Conservation (phyloP, 2,113 vertebrate species). For the Pogonocichla stellata region DNA sequence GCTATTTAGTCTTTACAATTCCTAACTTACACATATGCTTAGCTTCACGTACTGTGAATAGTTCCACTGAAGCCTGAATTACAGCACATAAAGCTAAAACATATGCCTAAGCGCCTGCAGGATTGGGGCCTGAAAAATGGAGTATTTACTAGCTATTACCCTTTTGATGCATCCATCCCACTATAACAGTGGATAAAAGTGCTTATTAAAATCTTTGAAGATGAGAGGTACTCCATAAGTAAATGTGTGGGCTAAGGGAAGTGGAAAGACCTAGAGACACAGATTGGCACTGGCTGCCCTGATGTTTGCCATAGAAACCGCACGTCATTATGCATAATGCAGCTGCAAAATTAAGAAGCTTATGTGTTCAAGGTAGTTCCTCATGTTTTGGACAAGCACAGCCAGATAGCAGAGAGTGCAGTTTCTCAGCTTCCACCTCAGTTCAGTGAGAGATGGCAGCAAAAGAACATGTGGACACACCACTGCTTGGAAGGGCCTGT, state of each 20-base stretch:
- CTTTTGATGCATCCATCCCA: slow-evolving; percentile 40
- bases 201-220: slow-evolving; percentile 55
- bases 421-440: not conserved
- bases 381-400: not conserved
- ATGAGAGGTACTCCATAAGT: not conserved
- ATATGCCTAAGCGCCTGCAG: slow-evolving; percentile 37
- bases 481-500: not conserved
- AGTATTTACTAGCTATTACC: slow-evolving; percentile 33
- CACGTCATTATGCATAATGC: slow-evolving; percentile 15
- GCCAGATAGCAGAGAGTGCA: not conserved
- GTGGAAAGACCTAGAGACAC: not conserved
- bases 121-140: not conserved
- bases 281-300: not conserved
- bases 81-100: slow-evolving; percentile 48
- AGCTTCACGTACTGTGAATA: not conserved
- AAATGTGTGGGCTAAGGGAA: not conserved
- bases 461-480: rapidly evolving
- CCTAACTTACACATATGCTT: slow-evolving; percentile 36
- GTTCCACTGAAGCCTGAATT: slow-evolving; percentile 29
- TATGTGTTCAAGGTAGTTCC: not conserved
- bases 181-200: not conserved
- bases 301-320: slow-evolving; percentile 44
- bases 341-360: slow-evolving; percentile 24
- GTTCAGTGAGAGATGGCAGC: not conserved
- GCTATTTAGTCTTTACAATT: slow-evolving; percentile 27